Evolutionary conservation across 2,888 invertebrate genomes (phyloP).

Genomic region (Artemia sinica): DNA sequence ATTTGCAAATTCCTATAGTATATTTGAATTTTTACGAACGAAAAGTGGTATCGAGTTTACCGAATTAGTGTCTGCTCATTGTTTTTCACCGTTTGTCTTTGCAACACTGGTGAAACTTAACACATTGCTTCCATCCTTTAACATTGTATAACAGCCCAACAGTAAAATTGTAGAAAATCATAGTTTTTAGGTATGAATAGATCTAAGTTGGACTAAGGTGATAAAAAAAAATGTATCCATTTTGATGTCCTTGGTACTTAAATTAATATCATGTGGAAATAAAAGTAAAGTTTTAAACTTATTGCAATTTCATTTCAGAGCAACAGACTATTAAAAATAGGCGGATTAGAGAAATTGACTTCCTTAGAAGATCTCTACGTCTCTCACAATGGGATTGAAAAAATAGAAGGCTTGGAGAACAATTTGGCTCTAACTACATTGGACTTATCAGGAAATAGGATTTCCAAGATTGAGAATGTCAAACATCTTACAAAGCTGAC

Average conservation of each 20-base stretch:
- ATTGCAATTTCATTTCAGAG: slow-evolving; percentile 35
- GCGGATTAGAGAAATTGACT: slow-evolving; percentile 54
- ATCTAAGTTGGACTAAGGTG: too few relatives aligned
- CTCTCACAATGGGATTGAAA: slow-evolving; percentile 74
- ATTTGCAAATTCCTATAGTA: too few relatives aligned
- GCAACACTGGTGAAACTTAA: too few relatives aligned
- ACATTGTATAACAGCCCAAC: too few relatives aligned
- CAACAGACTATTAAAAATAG: slow-evolving; percentile 70
- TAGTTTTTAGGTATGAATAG: too few relatives aligned
- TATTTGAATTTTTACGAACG: too few relatives aligned
- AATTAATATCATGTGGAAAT: slow-evolving; percentile 3
- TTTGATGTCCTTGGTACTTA: slow-evolving; percentile 12
- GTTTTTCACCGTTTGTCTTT: too few relatives aligned
- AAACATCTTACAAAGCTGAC: slow-evolving; percentile 55
- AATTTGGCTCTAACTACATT: slow-evolving; percentile 59
- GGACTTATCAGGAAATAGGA: slow-evolving; percentile 74
- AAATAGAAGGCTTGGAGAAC: slow-evolving; percentile 54
- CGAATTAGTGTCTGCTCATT: too few relatives aligned
- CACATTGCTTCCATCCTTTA: too few relatives aligned
- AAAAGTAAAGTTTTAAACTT: slow-evolving; percentile 15
- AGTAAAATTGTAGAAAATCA: too few relatives aligned
- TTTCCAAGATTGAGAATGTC: slow-evolving; percentile 59
- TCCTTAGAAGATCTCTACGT: slow-evolving; percentile 73
- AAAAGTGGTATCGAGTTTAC: too few relatives aligned
- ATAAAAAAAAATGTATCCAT: neutral